Evolutionary conservation across 2,888 invertebrate species (phyloP).

Genomic region (Apamea anceps): DNA sequence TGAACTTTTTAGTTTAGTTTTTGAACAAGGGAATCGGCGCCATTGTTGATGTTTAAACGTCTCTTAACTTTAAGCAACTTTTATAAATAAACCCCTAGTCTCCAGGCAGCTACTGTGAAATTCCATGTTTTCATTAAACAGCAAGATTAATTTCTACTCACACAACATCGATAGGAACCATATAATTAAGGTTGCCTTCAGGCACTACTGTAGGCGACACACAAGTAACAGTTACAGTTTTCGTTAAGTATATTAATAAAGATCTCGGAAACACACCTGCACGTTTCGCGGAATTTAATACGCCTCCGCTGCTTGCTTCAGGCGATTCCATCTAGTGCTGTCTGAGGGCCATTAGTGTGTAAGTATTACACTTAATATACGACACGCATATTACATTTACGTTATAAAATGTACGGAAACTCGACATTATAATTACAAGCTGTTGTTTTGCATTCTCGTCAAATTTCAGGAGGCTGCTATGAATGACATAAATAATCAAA

Average conservation of each 20-base stretch:
- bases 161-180: neutral
- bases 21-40: too few species aligned
- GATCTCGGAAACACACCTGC: slow-evolving; percentile 36
- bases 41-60: too few species aligned
- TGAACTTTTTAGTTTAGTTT: too few species aligned
- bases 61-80: too few species aligned
- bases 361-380: slow-evolving; percentile 5
- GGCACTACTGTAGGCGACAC: slow-evolving; percentile 11
- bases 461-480: too few species aligned
- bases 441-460: too few species aligned
- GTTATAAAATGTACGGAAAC: neutral
- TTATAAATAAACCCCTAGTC: neutral
- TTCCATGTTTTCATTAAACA: neutral
- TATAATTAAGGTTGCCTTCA: slow-evolving; percentile 12
- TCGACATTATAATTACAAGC: neutral
- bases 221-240: slow-evolving; percentile 26
- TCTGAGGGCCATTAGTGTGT: neutral
- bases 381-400: slow-evolving; percentile 1
- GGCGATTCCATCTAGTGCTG: slow-evolving; percentile 15
- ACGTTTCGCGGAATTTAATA: slow-evolving; percentile 28
- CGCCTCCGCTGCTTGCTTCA: slow-evolving; percentile 21
- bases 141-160: neutral
- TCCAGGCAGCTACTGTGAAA: neutral
- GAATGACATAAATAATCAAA: too few species aligned
- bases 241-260: slow-evolving; percentile 27